A percentile compares a stretch with the other conserved stretches of the same genome.
phyloP scores from a whole-genome alignment of 2,888 invertebrate genomes.

The Sturmia bella region DNA sequence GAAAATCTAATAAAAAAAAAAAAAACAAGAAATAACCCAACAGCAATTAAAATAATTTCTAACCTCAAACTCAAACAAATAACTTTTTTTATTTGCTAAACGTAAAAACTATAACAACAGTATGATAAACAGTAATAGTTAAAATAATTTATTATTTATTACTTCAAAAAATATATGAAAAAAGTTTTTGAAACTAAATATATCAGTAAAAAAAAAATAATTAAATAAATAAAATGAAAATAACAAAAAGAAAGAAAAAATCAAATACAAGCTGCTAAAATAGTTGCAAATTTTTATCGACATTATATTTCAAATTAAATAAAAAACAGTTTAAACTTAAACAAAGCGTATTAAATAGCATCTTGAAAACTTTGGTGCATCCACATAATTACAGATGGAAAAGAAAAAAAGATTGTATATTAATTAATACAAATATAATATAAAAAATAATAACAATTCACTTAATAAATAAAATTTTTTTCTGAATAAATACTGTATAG shows the following conservation, averaged over 20 bases:
- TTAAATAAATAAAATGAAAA: conserved; percentile 43
- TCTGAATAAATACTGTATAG: conserved; percentile 76
- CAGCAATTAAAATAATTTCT: conserved; percentile 62
- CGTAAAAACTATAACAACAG: conserved; percentile 10
- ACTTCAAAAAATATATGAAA: conserved; percentile 28
- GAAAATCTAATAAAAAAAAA: conserved; percentile 1
- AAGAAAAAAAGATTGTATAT: conserved; percentile 68
- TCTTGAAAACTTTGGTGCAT: conserved; percentile 71
- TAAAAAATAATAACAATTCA: conserved; percentile 72
- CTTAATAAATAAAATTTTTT: conserved; percentile 78
- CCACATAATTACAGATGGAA: conserved; percentile 71
- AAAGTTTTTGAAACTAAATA: conserved; percentile 44
- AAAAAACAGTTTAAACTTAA: conserved; percentile 51
- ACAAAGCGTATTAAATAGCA: conserved; percentile 68
- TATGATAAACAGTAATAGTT: conserved; percentile 31
- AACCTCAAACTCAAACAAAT: conserved; percentile 37
- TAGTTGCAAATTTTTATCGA: conserved; percentile 65
- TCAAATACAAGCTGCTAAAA: conserved; percentile 60
- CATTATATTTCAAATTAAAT: conserved; percentile 69
- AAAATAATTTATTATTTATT: conserved; percentile 57
- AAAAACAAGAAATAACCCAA: conserved; percentile 47
- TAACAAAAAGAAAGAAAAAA: conserved; percentile 43
- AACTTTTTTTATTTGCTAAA: conserved; percentile 38
- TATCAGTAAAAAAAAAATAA: conserved; percentile 37
- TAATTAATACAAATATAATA: conserved; percentile 70